These are phyloP conservation scores for Drosophila infuscata DNA, from an alignment of 2,888 invertebrate genomes.

Conservation along the genomic window DNA sequence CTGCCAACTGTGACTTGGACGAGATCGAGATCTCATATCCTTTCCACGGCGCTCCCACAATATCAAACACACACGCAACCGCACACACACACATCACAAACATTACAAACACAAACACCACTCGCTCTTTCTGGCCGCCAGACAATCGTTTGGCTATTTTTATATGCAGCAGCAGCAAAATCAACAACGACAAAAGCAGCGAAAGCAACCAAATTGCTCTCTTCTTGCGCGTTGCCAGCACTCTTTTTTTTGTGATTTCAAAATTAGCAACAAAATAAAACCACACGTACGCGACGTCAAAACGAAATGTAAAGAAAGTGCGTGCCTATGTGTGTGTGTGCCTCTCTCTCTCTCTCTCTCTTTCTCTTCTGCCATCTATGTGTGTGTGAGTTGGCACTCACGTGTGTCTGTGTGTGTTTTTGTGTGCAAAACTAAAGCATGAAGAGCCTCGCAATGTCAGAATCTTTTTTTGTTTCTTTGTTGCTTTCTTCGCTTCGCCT, in stretches of 20 bases:
- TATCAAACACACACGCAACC: conserved; percentile 19
- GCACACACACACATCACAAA: conserved; percentile 13
- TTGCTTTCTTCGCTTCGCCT: conserved; percentile 34
- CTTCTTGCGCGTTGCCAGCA: conserved; percentile 15
- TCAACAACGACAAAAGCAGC: conserved; percentile 12
- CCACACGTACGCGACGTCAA: conserved; percentile 41
- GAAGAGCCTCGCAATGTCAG: conserved; percentile 35
- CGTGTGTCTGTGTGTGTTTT: conserved; percentile 2
- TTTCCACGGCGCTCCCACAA: conserved; percentile 41
- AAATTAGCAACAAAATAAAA: conserved; percentile 73
- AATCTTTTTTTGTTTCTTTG: conserved; percentile 22
- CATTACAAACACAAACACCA: conserved; percentile 5
- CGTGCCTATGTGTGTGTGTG: conserved; percentile 40
- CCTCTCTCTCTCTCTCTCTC: conserved; percentile 6
- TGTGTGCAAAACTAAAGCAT: conserved; percentile 40
- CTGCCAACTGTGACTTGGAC: conserved; percentile 25
- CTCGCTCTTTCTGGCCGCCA: conserved; percentile 18
- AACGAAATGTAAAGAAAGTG: conserved; percentile 71
- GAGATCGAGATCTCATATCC: conserved; percentile 35
- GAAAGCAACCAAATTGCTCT: conserved; percentile 39
- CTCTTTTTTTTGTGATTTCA: conserved; percentile 53
- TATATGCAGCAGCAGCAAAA: conserved; percentile 46
- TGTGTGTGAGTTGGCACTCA: conserved; percentile 6
- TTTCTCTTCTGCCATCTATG: conserved; percentile 3
- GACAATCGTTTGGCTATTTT: conserved; percentile 55